Evolutionary conservation across 2,113 vertebrate genomes (phyloP), one percentile per base, ranked within the genome.

Genomic region (Notothenia coriiceps): DNA sequence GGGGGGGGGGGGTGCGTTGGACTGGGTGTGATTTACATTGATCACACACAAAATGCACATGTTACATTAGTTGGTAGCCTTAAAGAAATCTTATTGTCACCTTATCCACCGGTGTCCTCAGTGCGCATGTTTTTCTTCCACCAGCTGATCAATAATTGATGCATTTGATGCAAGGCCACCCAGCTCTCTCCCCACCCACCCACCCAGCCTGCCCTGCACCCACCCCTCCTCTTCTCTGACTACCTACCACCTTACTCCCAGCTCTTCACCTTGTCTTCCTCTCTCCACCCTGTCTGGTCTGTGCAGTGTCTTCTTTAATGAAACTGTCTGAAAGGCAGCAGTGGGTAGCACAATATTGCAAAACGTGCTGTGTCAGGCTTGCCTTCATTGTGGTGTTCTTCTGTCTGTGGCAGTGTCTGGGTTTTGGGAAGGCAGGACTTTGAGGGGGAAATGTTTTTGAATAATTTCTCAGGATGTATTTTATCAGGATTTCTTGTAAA

Each of bases 111-210:
- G 20, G 55, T 79, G 60, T 55, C 40, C 20, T 20, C 65, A 76
- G n/a, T 87, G 76, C 74, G 73, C 81, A 74, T 87, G 83, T 86
- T 69, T 77, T 47, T 20, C 17, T 18, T 7, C 46, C 68, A 8
- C 52, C 72, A 88, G 64, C 70, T 85, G 83, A 92, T 93, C 90
- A 91, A 90, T 92, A 89, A 88, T 85, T 35, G 70, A 92, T 91
- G 76, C 59, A 80, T 85, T 77, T 84, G 80, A 89, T 86, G 81
- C 64, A 84, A 84, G 87, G 70, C 87, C 88, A 74, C 86, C 85
- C 77, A 69, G n/a, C 64, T 64, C 79, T 43, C 22, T 72, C 71
- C 76, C 61, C 80, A 29, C 25, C 29, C 25, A 25, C 25, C 25
- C 29, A 54, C 85, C 78, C 86, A 44, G 4, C 14, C 25, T 64